Evolutionary conservation across 1,140 invertebrate genomes (phyloP).

Genomic region (Tachypleus tridentatus): DNA sequence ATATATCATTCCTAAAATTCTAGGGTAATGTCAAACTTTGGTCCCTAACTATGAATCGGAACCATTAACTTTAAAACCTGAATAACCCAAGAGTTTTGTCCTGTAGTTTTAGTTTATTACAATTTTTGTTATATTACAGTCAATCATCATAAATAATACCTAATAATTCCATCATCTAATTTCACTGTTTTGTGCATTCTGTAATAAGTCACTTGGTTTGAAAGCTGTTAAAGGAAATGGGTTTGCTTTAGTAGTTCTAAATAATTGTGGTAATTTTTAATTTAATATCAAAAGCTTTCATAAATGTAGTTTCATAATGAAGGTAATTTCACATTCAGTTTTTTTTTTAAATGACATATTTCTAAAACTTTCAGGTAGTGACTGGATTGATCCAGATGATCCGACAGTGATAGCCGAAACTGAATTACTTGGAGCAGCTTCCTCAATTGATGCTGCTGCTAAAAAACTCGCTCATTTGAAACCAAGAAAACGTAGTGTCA

Average conservation of each 20-base stretch:
- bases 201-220: not conserved
- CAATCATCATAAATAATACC: no score
- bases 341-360: not conserved
- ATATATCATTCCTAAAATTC: no score
- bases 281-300: not conserved
- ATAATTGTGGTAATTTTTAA: not conserved
- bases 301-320: not conserved
- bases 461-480: slow-evolving; percentile 83
- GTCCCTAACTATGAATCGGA: no score
- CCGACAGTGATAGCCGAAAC: slow-evolving; percentile 96
- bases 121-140: no score
- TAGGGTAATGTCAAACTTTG: no score
- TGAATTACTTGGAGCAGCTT: slow-evolving; percentile 91
- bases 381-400: slow-evolving; percentile 94
- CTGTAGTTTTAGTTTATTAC: no score
- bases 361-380: slow-evolving; percentile 43
- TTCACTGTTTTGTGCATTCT: no score
- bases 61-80: no score
- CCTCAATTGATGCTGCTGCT: slow-evolving; percentile 94
- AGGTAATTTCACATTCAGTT: not conserved
- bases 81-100: no score
- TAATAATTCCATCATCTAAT: no score
- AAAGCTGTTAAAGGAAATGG: not conserved
- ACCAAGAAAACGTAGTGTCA: slow-evolving; percentile 47
- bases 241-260: not conserved